phyloP scores from a whole-genome alignment of 2,888 invertebrate genomes.

The Noctua fimbriata region DNA sequence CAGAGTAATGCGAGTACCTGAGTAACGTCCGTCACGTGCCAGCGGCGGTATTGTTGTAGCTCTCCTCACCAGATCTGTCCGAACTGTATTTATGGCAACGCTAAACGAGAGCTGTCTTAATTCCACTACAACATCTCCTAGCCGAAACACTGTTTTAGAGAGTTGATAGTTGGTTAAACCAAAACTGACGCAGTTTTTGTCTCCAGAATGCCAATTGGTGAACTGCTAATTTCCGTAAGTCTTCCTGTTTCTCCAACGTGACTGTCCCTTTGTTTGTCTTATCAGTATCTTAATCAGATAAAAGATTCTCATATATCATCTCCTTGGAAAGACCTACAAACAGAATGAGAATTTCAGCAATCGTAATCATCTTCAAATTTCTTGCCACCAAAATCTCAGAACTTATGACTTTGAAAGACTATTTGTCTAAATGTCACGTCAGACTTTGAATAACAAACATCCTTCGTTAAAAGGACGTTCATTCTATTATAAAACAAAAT shows the following conservation, averaged over 20 bases:
- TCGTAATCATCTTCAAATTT: slow-evolving; percentile 16
- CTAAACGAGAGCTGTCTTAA: slow-evolving; percentile 42
- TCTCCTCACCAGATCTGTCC: slow-evolving; percentile 56
- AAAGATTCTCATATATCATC: neutral
- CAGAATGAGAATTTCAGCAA: neutral
- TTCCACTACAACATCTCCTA: slow-evolving; percentile 24
- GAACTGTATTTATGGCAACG: slow-evolving; percentile 62
- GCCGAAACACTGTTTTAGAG: neutral
- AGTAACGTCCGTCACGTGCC: slow-evolving; percentile 68
- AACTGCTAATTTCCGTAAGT: slow-evolving; percentile 1
- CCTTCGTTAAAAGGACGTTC: slow-evolving; percentile 41
- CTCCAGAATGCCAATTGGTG: neutral
- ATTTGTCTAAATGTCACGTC: slow-evolving; percentile 33
- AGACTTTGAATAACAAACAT: slow-evolving; percentile 36
- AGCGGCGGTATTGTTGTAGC: slow-evolving; percentile 63
- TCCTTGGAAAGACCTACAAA: neutral
- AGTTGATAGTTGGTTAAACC: neutral
- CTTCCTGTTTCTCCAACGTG: slow-evolving; percentile 2
- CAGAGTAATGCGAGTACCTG: slow-evolving; percentile 67
- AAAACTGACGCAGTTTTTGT: slow-evolving; percentile 6
- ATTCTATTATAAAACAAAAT: slow-evolving; percentile 40
- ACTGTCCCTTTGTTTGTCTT: neutral
- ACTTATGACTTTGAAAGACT: slow-evolving; percentile 26
- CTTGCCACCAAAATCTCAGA: slow-evolving; percentile 35
- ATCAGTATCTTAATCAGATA: neutral